Base-by-base conservation (phyloP, 2,888 invertebrate genomes). In the Phymatocera aterrima region DNA sequence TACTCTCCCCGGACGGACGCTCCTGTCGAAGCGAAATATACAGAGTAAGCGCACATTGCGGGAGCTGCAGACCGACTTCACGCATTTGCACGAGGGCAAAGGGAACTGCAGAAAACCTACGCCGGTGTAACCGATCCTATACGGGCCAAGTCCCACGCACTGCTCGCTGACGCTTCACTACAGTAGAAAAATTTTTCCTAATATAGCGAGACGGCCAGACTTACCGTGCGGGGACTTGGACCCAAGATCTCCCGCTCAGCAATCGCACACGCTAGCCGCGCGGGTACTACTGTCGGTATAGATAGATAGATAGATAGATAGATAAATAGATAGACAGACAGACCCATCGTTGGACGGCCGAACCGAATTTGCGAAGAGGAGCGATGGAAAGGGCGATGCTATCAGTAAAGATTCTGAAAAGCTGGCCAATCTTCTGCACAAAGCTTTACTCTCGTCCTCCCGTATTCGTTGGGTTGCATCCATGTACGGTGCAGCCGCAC, bases 351-450 rank as follows among this genome's bases (percentile, higher is more conserved):
- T 5, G 24, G 2, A 68, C 31, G 24, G n/a, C 24, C 48, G 24
- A 40, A 75, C 37, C 40, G 60, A 60, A 54, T 37, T 37, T 57
- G 40, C 57, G 75, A 48, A 40, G 51, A 48, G 51, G 12, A 68
- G 68, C 65, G 65, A 43, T 70, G 54, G 78, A 78, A 78, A 78
- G 72, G 64, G 72, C 68, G 82, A 82, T 81, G 78, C 68, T 81
- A 82, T 82, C 82, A 79, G 77, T 43, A 57, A 70, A 80, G 78
- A 82, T 82, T 80, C 81, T 79, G 61, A 82, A 78, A 78, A 81
- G 68, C 80, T 57, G 79, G 82, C 80, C 82, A 82, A 82, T 82
- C 82, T 82, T 68, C 57, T 48, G 74, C 80, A 82, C 82, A 82
- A 82, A 82, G 82, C 82, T 81, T 80, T 65, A 77, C 72, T 64